phyloP scores from a whole-genome alignment of 2,888 invertebrate genomes.

The Nysson spinosus region DNA sequence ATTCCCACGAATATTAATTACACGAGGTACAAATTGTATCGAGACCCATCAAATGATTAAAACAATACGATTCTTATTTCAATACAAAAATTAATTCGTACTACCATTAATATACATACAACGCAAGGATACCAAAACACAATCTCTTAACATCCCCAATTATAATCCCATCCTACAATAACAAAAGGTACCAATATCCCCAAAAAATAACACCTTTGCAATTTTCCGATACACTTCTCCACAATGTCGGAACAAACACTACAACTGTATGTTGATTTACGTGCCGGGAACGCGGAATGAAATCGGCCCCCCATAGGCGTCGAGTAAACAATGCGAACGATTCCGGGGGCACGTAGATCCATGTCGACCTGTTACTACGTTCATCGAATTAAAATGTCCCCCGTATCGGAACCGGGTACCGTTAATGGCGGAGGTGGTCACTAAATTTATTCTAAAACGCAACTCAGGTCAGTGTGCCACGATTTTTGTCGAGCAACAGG shows the following conservation, averaged over 20 bases:
- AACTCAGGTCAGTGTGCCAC: slow-evolving; percentile 71
- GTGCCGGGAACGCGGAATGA: slow-evolving; percentile 33
- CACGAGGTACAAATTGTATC: no score
- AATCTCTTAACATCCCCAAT: no score
- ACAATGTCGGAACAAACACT: neutral
- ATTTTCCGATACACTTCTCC: neutral
- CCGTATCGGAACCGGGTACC: slow-evolving; percentile 55
- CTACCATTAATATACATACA: no score
- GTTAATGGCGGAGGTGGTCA: slow-evolving; percentile 59
- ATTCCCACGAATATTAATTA: no score
- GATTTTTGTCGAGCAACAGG: slow-evolving; percentile 59
- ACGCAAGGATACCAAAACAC: no score
- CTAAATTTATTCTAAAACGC: slow-evolving; percentile 73
- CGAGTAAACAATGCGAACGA: slow-evolving; percentile 27
- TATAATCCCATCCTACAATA: no score
- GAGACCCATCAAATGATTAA: no score
- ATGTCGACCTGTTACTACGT: slow-evolving; percentile 34
- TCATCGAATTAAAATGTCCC: slow-evolving; percentile 50
- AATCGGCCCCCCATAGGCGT: slow-evolving; percentile 9
- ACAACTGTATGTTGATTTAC: slow-evolving; percentile 12
- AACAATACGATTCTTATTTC: no score
- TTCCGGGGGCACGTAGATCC: slow-evolving; percentile 34
- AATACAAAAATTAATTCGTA: no score
- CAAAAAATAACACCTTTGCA: neutral
- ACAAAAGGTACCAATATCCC: no score